Conservation (phyloP, 1,140 invertebrate genomes). For the Drepana arcuata region DNA sequence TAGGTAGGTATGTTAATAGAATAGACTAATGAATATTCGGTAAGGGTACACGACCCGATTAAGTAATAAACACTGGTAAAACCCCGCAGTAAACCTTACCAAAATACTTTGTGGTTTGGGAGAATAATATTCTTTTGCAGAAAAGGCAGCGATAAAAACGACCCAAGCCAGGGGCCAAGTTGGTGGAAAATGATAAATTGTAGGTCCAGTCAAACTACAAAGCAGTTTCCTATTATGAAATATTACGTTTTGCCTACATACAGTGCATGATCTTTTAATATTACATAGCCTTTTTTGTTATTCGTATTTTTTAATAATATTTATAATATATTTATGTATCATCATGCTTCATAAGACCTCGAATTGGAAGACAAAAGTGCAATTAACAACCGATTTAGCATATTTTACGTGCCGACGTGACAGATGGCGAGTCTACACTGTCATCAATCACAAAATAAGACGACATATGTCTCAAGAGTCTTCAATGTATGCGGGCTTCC, state of each 20-base stretch:
- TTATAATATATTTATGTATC: not conserved
- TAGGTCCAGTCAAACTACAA: not conserved
- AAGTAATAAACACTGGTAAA: too few relatives aligned
- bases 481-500: too few relatives aligned
- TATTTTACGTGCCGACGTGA: too few relatives aligned
- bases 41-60: too few relatives aligned
- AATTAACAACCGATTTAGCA: not conserved
- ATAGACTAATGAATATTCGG: too few relatives aligned
- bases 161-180: constrained; percentile 8
- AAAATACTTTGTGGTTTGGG: constrained; percentile 6
- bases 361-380: not conserved
- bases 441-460: not conserved
- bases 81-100: constrained; percentile 5
- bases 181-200: constrained; percentile 15
- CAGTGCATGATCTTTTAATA: not conserved
- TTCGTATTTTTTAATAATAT: not conserved
- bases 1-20: too few relatives aligned
- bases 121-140: constrained; percentile 7
- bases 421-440: constrained; percentile 2
- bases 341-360: too few relatives aligned
- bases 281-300: not conserved
- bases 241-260: constrained; percentile 2
- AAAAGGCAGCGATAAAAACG: constrained; percentile 7
- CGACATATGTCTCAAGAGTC: not conserved
- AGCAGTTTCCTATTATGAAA: constrained; percentile 1